Conservation (phyloP, 2,797 vertebrate genomes). For the Sciaenops ocellatus region DNA sequence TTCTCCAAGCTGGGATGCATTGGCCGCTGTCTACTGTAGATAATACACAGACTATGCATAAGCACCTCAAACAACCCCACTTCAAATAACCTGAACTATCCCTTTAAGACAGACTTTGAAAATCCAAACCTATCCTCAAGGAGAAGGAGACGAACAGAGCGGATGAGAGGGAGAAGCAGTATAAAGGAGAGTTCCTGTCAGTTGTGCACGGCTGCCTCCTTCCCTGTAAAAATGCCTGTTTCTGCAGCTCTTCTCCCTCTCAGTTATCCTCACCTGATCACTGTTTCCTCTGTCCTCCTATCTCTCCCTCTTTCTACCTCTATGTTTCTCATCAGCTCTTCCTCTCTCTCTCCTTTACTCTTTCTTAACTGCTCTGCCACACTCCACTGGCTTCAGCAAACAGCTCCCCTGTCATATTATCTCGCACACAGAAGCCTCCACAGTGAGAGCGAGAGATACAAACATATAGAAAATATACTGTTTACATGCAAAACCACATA, state of each 20-base stretch:
- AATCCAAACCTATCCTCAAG: constrained; percentile 1
- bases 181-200: constrained; percentile 57
- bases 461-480: constrained; percentile 28
- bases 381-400: constrained; percentile 82
- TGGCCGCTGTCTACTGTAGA: too few relatives aligned
- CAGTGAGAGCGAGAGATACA: constrained; percentile 9
- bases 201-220: constrained; percentile 72
- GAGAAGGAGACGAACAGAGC: constrained; percentile 20
- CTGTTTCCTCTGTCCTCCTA: constrained; percentile 55
- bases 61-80: too few relatives aligned
- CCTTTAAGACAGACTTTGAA: constrained; percentile 10
- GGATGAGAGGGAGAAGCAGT: constrained; percentile 24
- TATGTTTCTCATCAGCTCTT: constrained; percentile 62
- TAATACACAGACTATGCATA: too few relatives aligned
- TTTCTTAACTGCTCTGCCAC: constrained; percentile 74
- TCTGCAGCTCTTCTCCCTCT: constrained; percentile 73
- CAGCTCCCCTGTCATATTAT: constrained; percentile 74
- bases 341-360: constrained; percentile 23
- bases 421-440: constrained; percentile 26
- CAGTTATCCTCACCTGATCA: constrained; percentile 69
- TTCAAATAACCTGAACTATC: background rate
- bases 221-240: constrained; percentile 73
- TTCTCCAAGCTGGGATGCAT: too few relatives aligned
- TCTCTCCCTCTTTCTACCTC: constrained; percentile 31
- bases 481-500: constrained; percentile 34